Evolutionary conservation across 2,888 invertebrate species (phyloP).

Genomic region (Silvanus unidentatus): DNA sequence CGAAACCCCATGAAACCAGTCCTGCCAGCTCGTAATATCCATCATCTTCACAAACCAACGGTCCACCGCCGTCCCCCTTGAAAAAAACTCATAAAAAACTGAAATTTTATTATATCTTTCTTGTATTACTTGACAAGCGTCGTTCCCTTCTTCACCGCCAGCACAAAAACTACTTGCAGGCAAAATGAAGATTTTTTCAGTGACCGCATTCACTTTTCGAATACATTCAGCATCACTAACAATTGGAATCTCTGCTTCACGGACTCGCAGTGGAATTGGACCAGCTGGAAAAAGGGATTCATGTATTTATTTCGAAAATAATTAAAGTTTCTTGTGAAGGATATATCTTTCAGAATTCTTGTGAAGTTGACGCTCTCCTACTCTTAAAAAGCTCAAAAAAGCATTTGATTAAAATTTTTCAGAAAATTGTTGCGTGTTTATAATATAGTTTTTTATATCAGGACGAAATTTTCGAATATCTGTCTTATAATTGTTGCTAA

Average conservation of each 20-base stretch:
- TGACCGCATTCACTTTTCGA: slow-evolving; percentile 87
- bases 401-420: too few relatives aligned
- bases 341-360: too few relatives aligned
- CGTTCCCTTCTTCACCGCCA: slow-evolving; percentile 87
- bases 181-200: slow-evolving; percentile 89
- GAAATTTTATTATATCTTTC: neutral
- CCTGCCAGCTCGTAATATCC: slow-evolving; percentile 91
- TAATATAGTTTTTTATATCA: too few relatives aligned
- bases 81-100: slow-evolving; percentile 6
- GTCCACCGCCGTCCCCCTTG: slow-evolving; percentile 91
- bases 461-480: too few relatives aligned
- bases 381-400: too few relatives aligned
- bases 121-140: slow-evolving; percentile 74
- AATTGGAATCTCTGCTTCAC: slow-evolving; percentile 87
- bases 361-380: too few relatives aligned
- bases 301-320: neutral
- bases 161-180: slow-evolving; percentile 93
- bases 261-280: slow-evolving; percentile 81
- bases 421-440: too few relatives aligned
- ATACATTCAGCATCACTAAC: slow-evolving; percentile 90
- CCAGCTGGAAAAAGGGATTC: slow-evolving; percentile 56
- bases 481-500: too few relatives aligned
- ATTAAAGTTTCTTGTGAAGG: too few relatives aligned
- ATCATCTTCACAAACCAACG: slow-evolving; percentile 86
- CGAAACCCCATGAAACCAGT: slow-evolving; percentile 92